Evolutionary conservation across 1,140 invertebrate genomes (phyloP).

Genomic region (Babylonia areolata): DNA sequence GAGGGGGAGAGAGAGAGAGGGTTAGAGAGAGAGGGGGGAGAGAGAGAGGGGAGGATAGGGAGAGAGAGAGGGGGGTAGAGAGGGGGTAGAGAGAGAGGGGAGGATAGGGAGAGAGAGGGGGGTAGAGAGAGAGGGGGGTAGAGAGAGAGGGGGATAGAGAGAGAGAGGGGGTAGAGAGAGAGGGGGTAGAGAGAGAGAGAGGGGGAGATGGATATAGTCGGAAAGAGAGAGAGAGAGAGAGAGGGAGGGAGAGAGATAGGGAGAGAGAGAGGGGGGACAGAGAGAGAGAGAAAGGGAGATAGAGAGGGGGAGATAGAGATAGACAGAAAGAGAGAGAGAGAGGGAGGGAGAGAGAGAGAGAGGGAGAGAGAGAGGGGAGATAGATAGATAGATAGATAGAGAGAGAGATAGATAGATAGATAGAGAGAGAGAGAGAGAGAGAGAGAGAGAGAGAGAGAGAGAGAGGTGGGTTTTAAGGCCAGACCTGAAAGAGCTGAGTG

Average conservation of each 20-base stretch:
- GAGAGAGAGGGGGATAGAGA: not conserved
- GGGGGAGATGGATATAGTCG: not conserved
- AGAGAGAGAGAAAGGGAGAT: not conserved
- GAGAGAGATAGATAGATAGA: not conserved
- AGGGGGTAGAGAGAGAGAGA: not conserved
- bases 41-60: not conserved
- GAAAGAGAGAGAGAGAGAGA: not conserved
- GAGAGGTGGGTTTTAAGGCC: not conserved
- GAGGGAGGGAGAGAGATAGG: not conserved
- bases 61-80: not conserved
- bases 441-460: not conserved
- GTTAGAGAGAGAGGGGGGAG: not conserved
- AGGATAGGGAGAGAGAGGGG: not conserved
- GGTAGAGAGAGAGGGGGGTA: not conserved
- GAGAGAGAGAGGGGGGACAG: not conserved
- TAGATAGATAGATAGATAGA: not conserved
- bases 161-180: not conserved
- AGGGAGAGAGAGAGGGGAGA: not conserved
- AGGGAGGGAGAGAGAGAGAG: not conserved
- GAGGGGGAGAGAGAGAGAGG: too few species aligned
- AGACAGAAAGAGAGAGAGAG: not conserved
- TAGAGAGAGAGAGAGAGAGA: not conserved
- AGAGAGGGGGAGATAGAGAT: not conserved
- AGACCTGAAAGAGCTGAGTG: too few species aligned
- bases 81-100: not conserved